Evolutionary conservation across 2,797 vertebrate species (phyloP).

Genomic region (Sebastes cheni): DNA sequence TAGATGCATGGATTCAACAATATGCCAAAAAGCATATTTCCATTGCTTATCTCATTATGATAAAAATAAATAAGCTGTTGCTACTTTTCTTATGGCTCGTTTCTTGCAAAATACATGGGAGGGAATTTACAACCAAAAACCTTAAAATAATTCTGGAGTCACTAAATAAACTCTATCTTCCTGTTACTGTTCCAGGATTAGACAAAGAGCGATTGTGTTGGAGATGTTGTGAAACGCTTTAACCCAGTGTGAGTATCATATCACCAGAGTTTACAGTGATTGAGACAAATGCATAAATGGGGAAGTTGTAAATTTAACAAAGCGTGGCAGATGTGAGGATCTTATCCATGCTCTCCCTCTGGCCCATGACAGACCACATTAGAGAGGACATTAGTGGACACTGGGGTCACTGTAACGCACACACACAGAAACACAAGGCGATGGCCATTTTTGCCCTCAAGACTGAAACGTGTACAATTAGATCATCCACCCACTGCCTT

Average conservation of each 20-base stretch:
- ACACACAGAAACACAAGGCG: constrained; percentile 28
- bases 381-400: constrained; percentile 48
- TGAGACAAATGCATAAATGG: constrained; percentile 42
- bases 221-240: constrained; percentile 32
- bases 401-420: constrained; percentile 40
- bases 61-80: neutral
- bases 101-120: neutral
- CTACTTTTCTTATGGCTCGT: neutral
- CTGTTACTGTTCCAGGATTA: constrained; percentile 7
- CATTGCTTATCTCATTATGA: neutral
- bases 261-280: constrained; percentile 26
- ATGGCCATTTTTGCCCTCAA: constrained; percentile 19
- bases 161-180: neutral
- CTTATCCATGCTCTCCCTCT: constrained; percentile 31
- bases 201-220: constrained; percentile 9
- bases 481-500: constrained; percentile 48
- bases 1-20: too few relatives aligned
- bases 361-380: constrained; percentile 61
- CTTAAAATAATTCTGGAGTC: neutral
- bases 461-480: constrained; percentile 46
- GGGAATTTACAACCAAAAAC: neutral
- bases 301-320: constrained; percentile 40
- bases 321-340: constrained; percentile 25
- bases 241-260: constrained; percentile 33
- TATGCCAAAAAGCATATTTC: neutral